Conservation (phyloP, 64 coral and sea anemone species). For the Cladopsammia gracilis region DNA sequence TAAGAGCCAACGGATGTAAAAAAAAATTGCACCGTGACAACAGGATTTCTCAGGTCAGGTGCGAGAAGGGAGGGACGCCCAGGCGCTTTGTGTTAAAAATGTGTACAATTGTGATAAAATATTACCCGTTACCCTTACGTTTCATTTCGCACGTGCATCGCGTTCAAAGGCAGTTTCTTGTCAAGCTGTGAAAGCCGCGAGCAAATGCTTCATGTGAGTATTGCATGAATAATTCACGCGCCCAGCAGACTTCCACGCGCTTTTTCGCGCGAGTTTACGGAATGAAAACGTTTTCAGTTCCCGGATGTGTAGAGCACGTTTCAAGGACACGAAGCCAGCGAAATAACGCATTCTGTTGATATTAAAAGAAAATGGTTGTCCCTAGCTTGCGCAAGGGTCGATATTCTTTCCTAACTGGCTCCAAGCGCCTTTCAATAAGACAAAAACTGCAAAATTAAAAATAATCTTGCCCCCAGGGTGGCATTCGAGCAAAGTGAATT, state of each 20-base stretch:
- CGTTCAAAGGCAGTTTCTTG: background rate
- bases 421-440: background rate
- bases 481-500: background rate
- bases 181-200: conserved; percentile 24
- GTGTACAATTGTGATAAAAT: background rate
- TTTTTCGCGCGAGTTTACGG: background rate
- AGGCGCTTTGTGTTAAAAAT: background rate
- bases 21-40: background rate
- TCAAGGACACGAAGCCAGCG: background rate
- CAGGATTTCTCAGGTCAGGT: background rate
- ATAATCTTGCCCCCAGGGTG: background rate
- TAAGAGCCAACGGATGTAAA: background rate
- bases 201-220: conserved; percentile 23
- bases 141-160: conserved; percentile 1
- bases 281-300: background rate
- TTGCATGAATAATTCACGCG: conserved; percentile 27
- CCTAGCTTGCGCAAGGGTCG: background rate
- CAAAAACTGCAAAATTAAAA: background rate
- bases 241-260: background rate
- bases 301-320: background rate
- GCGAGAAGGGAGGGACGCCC: background rate
- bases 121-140: background rate
- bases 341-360: background rate
- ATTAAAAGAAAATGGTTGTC: background rate
- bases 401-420: background rate